Evolutionary conservation across 2,797 vertebrate species (phyloP), one percentile per base, ranked within the genome.

Genomic region (Arctocebus calabarensis): DNA sequence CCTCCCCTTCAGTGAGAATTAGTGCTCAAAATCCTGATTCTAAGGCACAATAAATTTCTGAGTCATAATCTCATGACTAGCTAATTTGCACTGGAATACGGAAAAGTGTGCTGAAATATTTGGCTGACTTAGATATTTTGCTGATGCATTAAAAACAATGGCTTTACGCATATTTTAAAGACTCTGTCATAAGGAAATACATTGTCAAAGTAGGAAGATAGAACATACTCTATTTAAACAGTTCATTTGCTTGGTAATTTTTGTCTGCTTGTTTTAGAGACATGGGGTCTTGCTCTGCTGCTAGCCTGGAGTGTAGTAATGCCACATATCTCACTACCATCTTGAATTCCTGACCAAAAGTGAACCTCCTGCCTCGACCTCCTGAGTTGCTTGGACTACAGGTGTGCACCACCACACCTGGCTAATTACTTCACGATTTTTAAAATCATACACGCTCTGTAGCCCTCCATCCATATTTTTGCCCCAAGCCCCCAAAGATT

Each of bases 401-500:
- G 29, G 32, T 66, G 32, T 17, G 32, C 1, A 3, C 16, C 16
- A 66, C 64, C 32, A 19, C 32, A 66, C 16, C 32, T 11, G 3
- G 3, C 64, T 66, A 32, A n/a, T 3, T 12, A 25, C 45, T 19
- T 16, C 55, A 37, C 40, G 8, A 34, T 17, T 84, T 75, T 52
- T 13, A 7, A 29, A 61, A 1, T 59, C 13, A 19, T 73, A 57
- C 27, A 14, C 0, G 1, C 22, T 55, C 32, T 6, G 2, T 20
- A 11, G n/a, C 71, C 2, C 29, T 68, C 59, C 32, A 0, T 78
- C 32, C 4, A 3, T 40, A 0, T 32, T 57, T 57, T 52, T 7
- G 29, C 16, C 29, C 40, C 11, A 14, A 10, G 8, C n/a, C 40
- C 16, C 13, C 27, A 7, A 8, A 84, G 17, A 13, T 20, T 5